Percentiles rank a stretch among this genome's conserved stretches.
Conservation (phyloP, 1,140 invertebrate species). For the Calliphora vicina region DNA sequence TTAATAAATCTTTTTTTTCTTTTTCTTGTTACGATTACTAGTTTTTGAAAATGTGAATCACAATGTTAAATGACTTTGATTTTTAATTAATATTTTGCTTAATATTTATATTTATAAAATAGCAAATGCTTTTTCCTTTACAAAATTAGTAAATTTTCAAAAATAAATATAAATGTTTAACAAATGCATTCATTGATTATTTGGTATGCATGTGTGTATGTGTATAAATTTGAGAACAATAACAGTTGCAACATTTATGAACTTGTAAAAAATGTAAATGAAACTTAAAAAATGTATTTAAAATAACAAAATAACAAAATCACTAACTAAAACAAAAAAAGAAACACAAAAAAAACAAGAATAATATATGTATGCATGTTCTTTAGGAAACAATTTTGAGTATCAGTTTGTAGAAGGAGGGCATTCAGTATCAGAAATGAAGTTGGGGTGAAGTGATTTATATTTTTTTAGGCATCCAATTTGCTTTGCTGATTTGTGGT, state of each 20-base stretch:
- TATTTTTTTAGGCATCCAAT: conserved; percentile 24
- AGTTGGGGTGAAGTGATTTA: background rate
- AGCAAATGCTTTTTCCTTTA: background rate
- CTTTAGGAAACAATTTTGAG: background rate
- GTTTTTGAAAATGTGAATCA: conserved; percentile 29
- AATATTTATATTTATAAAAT: background rate
- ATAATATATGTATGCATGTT: no score
- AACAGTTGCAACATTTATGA: background rate
- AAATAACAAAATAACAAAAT: background rate
- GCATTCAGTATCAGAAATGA: background rate
- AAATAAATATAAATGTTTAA: background rate
- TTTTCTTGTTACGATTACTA: background rate
- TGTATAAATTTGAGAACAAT: background rate
- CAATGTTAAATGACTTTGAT: conserved; percentile 30
- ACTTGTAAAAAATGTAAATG: background rate
- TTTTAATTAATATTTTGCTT: conserved; percentile 6
- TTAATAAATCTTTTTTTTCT: background rate
- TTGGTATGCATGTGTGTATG: background rate
- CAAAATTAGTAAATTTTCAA: no score
- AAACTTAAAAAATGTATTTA: background rate
- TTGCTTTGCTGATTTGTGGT: background rate
- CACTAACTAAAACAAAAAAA: background rate
- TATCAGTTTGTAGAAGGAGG: background rate
- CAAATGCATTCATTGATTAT: background rate
- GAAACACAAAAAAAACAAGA: background rate